Percentiles rank a stretch among this genome's conserved stretches.
Conservation (phyloP, 2,797 vertebrate species). For the Enteromius mattozi region DNA sequence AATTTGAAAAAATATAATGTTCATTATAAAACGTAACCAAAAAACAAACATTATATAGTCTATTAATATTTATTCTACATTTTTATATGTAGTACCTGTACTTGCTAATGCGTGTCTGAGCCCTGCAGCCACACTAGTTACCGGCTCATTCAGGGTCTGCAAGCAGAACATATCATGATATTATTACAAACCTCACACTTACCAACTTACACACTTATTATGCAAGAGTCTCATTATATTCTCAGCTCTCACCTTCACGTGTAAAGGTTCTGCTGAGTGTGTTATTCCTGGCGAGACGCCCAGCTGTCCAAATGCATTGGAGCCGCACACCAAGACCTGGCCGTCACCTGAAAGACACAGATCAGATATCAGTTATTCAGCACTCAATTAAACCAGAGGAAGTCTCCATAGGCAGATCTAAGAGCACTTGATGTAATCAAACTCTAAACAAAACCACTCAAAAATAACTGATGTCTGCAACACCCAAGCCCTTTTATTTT, state of each 20-base stretch:
- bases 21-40: background rate
- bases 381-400: background rate
- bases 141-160: slow-evolving; percentile 81
- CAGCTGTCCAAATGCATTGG: slow-evolving; percentile 90
- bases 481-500: background rate
- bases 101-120: slow-evolving; percentile 88
- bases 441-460: background rate
- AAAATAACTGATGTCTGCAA: background rate
- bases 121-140: slow-evolving; percentile 86
- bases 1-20: background rate
- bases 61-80: background rate
- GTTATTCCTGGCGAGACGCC: slow-evolving; percentile 77
- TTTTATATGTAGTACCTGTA: slow-evolving; percentile 75
- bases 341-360: slow-evolving; percentile 76
- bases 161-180: slow-evolving; percentile 44
- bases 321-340: slow-evolving; percentile 86
- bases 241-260: slow-evolving; percentile 78
- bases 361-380: slow-evolving; percentile 8
- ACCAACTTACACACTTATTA: background rate
- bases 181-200: background rate
- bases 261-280: slow-evolving; percentile 74
- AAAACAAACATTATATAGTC: background rate
- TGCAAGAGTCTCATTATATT: background rate
- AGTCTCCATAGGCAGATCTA: background rate
- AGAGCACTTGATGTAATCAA: background rate